Percentiles rank a stretch among this genome's conserved stretches.
Evolutionary conservation across 2,113 vertebrate genomes (phyloP).

Genomic region (Xiphias gladius): DNA sequence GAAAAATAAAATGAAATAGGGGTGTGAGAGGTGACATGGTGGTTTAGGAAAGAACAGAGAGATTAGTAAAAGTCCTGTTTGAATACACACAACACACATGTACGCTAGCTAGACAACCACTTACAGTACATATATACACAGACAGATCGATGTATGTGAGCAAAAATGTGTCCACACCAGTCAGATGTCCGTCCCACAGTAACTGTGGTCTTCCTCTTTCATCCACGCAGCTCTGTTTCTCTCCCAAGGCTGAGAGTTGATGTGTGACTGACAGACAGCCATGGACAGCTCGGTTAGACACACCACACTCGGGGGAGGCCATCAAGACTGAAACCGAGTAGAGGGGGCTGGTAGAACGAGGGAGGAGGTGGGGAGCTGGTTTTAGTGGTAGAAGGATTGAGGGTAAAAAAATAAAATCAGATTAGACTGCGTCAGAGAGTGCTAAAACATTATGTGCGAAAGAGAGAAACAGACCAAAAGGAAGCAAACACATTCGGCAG

Average conservation of each 20-base stretch:
- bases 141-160: not conserved
- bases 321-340: constrained; percentile 50
- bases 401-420: not conserved
- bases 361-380: constrained; percentile 24
- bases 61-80: constrained; percentile 16
- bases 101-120: not conserved
- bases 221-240: constrained; percentile 41
- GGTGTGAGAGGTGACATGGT: constrained; percentile 18
- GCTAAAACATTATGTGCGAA: not conserved
- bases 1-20: constrained; percentile 45
- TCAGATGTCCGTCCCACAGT: constrained; percentile 25
- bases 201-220: constrained; percentile 19
- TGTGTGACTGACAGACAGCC: constrained; percentile 79
- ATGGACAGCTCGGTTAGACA: constrained; percentile 77
- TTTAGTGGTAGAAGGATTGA: constrained; percentile 21
- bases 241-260: constrained; percentile 71
- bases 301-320: constrained; percentile 74
- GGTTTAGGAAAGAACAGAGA: constrained; percentile 14
- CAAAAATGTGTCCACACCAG: constrained; percentile 17
- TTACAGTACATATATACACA: not conserved
- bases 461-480: constrained; percentile 1
- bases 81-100: not conserved
- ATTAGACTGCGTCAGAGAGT: not conserved
- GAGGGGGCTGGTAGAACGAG: constrained; percentile 11
- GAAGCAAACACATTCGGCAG: constrained; percentile 1